These are phyloP conservation scores for Dryomyza anilis DNA, from an alignment of 2,888 invertebrate species.

Conservation along the genomic window DNA sequence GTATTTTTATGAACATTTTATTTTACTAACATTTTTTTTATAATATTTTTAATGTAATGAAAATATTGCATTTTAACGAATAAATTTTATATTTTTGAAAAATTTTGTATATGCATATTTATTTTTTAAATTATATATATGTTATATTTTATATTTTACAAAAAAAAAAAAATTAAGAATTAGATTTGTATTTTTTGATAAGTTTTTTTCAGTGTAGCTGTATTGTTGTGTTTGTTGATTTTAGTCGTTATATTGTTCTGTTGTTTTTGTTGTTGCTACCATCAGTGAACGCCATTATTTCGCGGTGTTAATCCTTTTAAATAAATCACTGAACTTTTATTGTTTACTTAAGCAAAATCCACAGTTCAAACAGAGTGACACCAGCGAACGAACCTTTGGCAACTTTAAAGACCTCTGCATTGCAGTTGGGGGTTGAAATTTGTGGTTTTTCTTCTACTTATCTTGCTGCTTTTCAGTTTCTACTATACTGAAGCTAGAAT, in stretches of 20 bases:
- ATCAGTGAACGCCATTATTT: constrained; percentile 7
- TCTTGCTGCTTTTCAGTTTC: neutral
- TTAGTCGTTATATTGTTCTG: constrained; percentile 4
- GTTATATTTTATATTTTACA: too few species aligned
- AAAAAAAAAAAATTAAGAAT: too few species aligned
- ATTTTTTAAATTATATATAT: too few species aligned
- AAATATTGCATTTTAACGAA: too few species aligned
- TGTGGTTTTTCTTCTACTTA: too few species aligned
- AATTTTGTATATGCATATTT: too few species aligned
- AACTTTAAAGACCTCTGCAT: neutral
- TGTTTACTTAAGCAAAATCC: constrained; percentile 28
- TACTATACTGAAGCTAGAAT: too few species aligned
- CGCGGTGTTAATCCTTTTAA: constrained; percentile 34
- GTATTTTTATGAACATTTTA: too few species aligned
- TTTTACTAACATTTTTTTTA: too few species aligned
- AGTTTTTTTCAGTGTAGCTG: neutral
- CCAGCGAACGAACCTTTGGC: neutral
- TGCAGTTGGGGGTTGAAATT: neutral
- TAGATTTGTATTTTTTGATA: too few species aligned
- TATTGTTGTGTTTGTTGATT: constrained; percentile 6
- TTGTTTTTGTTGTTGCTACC: constrained; percentile 6
- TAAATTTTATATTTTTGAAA: too few species aligned
- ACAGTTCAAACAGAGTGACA: constrained; percentile 27
- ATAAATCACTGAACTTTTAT: constrained; percentile 33
- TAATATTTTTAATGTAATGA: too few species aligned